These are phyloP conservation scores for Pelecanoides urinatrix DNA, from an alignment of 2,113 vertebrate genomes.

Conservation along the genomic window DNA sequence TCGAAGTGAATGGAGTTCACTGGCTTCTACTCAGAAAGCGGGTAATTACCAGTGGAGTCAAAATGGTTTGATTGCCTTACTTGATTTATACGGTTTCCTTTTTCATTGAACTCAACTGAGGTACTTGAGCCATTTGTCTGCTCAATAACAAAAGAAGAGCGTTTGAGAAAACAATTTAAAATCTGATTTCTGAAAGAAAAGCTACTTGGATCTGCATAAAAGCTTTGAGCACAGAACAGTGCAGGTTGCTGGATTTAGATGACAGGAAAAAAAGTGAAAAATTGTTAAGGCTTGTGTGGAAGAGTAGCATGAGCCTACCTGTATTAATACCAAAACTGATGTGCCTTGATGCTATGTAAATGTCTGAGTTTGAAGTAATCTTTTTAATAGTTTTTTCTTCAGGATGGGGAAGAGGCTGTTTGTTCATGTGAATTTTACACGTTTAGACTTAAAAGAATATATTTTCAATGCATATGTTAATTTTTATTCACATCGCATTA, in stretches of 20 bases:
- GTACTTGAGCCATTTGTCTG: conserved; percentile 9
- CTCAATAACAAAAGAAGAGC: conserved; percentile 8
- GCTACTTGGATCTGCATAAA: not conserved
- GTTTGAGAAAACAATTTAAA: conserved; percentile 16
- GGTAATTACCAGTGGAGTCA: not conserved
- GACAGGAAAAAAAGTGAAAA: not conserved
- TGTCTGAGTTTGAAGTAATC: not conserved
- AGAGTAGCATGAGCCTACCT: not conserved
- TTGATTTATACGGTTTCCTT: not conserved
- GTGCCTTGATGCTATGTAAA: not conserved
- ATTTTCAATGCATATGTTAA: not conserved
- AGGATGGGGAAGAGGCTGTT: not conserved
- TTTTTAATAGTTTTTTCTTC: not conserved
- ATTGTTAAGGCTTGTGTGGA: not conserved
- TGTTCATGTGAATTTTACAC: not conserved
- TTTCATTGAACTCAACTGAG: conserved; percentile 12
- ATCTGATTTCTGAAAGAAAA: conserved; percentile 12
- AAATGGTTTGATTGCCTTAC: not conserved
- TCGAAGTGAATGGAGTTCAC: not conserved
- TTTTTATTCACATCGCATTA: not conserved
- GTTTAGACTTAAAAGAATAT: not conserved
- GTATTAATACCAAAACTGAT: not conserved
- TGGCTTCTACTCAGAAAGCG: not conserved
- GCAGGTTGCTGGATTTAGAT: not conserved
- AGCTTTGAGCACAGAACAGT: not conserved